Evolutionary conservation across 2,888 invertebrate species (phyloP).

Genomic region (Hyalella azteca): DNA sequence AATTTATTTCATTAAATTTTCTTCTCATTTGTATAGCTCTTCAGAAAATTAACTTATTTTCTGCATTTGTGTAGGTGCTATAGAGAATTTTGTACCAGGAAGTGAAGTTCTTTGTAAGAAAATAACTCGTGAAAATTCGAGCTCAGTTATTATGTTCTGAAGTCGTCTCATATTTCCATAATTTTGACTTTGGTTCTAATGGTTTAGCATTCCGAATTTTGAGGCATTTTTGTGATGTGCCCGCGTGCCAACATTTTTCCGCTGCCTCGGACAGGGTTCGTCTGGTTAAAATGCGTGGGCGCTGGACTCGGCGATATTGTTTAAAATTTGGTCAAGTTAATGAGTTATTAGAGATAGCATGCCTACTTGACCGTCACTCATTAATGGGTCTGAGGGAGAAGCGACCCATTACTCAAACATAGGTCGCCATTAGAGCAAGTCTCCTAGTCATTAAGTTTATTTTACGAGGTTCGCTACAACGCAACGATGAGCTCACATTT

Average conservation of each 20-base stretch:
- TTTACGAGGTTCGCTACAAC: not conserved
- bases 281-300: not conserved
- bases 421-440: slow-evolving; percentile 25
- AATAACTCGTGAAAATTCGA: too few relatives aligned
- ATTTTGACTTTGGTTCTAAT: too few relatives aligned
- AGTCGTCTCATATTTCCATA: too few relatives aligned
- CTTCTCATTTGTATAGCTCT: not conserved
- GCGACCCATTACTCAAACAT: slow-evolving; percentile 21
- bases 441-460: not conserved
- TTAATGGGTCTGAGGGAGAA: slow-evolving; percentile 23
- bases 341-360: slow-evolving; percentile 18
- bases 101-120: too few relatives aligned
- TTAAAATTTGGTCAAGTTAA: slow-evolving; percentile 8
- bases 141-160: too few relatives aligned
- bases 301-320: not conserved
- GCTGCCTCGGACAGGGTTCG: not conserved
- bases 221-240: too few relatives aligned
- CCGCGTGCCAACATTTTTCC: too few relatives aligned
- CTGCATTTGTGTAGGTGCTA: not conserved
- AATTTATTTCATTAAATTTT: not conserved
- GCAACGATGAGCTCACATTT: not conserved
- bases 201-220: too few relatives aligned
- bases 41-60: not conserved
- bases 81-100: too few relatives aligned
- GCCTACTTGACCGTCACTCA: slow-evolving; percentile 5